Evolutionary conservation across 2,113 vertebrate genomes (phyloP).

Genomic region (Acrocephalus arundinaceus): DNA sequence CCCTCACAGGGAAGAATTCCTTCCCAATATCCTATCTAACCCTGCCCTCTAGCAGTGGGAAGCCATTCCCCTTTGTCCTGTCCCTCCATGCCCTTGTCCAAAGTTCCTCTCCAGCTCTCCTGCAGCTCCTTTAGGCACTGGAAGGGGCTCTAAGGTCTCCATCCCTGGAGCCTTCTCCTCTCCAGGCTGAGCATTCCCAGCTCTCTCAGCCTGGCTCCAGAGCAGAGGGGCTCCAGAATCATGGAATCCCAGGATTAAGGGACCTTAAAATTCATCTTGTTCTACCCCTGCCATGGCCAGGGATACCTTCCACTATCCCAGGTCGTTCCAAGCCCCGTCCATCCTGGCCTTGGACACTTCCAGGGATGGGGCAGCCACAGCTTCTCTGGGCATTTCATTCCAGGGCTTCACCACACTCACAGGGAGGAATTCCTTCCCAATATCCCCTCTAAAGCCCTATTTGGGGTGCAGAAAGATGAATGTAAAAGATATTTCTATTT

Average conservation of each 20-base stretch:
- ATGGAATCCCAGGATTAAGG: background rate
- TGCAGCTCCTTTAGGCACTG: background rate
- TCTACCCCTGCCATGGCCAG: background rate
- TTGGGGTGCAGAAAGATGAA: background rate
- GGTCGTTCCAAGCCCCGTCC: fast-evolving
- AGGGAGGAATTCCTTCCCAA: background rate
- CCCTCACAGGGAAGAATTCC: fast-evolving
- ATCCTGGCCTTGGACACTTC: fast-evolving
- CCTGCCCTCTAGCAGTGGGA: background rate
- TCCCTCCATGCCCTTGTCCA: background rate
- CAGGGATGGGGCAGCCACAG: background rate
- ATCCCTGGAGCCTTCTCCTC: background rate
- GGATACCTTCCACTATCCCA: background rate
- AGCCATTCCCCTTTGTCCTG: background rate
- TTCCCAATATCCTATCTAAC: fast-evolving
- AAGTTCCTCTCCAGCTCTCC: background rate
- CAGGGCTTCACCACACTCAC: background rate
- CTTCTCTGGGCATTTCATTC: background rate
- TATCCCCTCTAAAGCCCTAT: background rate
- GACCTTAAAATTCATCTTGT: background rate
- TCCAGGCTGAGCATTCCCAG: background rate
- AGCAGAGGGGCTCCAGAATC: background rate
- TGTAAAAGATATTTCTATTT: background rate
- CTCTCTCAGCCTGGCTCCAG: background rate
- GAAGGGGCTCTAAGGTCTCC: background rate